These are phyloP conservation scores for Lerista edwardsae DNA, from an alignment of 2,797 vertebrate species.

Conservation along the genomic window DNA sequence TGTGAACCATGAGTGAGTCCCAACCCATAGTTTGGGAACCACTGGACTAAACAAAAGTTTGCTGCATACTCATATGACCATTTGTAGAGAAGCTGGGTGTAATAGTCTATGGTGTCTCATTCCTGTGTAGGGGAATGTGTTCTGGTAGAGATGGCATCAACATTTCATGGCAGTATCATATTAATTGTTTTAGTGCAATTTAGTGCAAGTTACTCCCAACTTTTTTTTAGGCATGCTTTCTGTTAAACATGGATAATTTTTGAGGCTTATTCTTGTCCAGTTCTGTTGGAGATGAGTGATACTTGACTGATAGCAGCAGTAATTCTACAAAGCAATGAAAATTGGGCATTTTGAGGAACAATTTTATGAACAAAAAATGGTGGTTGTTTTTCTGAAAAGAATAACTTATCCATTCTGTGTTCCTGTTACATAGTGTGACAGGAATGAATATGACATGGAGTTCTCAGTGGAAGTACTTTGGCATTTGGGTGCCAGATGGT, in stretches of 20 bases:
- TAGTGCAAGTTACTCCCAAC: not conserved
- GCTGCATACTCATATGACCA: not conserved
- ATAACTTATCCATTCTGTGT: conserved; percentile 17
- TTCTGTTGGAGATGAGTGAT: conserved; percentile 29
- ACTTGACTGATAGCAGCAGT: conserved; percentile 28
- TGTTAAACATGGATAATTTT: not conserved
- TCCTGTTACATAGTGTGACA: conserved; percentile 15
- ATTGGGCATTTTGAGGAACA: not conserved
- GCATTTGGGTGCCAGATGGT: conserved; percentile 43
- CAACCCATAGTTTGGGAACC: too few relatives aligned
- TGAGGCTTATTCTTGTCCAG: conserved; percentile 25
- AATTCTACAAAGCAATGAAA: conserved; percentile 1
- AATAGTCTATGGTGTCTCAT: not conserved
- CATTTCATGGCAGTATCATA: not conserved
- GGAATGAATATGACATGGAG: conserved; percentile 27
- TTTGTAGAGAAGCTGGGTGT: not conserved
- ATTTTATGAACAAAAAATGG: not conserved
- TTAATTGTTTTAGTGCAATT: not conserved
- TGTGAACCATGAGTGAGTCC: too few relatives aligned
- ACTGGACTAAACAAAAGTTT: too few relatives aligned
- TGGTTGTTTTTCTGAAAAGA: not conserved
- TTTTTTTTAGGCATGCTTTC: not conserved
- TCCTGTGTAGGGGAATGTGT: not conserved
- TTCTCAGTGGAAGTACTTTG: conserved; percentile 38
- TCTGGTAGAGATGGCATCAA: not conserved